A percentile compares a stretch with the other conserved stretches of the same genome.
Conservation (phyloP, 1,140 invertebrate species). For the Conus ventricosus region DNA sequence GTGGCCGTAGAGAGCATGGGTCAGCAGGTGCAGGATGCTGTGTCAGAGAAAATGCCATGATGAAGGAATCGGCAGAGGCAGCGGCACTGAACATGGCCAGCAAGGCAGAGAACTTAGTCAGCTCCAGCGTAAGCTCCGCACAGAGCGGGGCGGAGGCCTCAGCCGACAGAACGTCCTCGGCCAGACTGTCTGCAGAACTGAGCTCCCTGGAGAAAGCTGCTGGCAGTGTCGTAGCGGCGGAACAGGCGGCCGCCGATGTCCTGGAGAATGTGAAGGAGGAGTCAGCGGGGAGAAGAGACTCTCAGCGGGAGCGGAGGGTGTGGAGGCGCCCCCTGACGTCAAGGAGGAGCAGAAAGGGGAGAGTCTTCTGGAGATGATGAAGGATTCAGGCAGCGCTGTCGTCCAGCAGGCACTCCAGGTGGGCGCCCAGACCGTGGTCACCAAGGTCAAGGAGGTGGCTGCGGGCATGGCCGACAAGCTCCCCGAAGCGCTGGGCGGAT, state of each 20-base stretch:
- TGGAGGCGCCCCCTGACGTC: background rate
- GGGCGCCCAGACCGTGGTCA: conserved; percentile 17
- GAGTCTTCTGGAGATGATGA: background rate
- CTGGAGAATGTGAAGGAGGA: too few relatives aligned
- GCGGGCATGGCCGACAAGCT: background rate
- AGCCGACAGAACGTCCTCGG: background rate
- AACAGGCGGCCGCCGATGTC: background rate
- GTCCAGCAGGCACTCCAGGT: conserved; percentile 11
- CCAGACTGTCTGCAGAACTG: background rate
- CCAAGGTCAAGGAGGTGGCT: background rate
- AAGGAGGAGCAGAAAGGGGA: background rate
- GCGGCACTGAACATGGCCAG: background rate
- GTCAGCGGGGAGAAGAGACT: background rate
- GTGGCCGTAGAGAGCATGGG: background rate
- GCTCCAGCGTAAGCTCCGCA: background rate
- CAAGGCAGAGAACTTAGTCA: background rate
- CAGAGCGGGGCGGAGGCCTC: background rate
- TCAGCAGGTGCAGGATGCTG: background rate
- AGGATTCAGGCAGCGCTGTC: background rate
- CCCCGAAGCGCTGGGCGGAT: background rate
- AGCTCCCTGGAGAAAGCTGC: background rate
- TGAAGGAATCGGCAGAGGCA: background rate
- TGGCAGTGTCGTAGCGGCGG: background rate
- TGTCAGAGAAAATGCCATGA: background rate
- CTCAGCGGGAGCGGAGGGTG: background rate